Evolutionary conservation across 1,140 invertebrate genomes (phyloP).

Genomic region (Lineus longissimus): DNA sequence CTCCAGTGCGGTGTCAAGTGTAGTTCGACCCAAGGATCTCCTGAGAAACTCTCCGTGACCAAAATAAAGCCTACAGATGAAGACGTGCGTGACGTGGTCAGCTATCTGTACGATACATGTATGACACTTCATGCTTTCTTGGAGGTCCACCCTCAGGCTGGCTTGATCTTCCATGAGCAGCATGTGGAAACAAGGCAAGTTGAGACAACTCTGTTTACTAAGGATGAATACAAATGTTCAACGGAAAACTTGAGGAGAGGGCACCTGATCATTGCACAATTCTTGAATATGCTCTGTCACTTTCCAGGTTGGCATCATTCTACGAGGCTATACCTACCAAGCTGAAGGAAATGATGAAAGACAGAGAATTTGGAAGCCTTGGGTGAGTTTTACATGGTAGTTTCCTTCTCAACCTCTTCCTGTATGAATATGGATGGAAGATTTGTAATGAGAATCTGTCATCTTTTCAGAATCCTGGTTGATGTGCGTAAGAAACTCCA

Average conservation of each 20-base stretch:
- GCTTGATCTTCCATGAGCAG: constrained; percentile 54
- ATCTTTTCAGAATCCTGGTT: too few relatives aligned
- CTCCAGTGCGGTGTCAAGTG: constrained; percentile 57
- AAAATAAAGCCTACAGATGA: constrained; percentile 23
- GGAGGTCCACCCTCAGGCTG: constrained; percentile 60
- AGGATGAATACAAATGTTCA: too few relatives aligned
- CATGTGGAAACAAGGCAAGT: not conserved
- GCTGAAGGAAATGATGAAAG: constrained; percentile 29
- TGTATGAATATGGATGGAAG: too few relatives aligned
- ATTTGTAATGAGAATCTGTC: too few relatives aligned
- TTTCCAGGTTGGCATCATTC: constrained; percentile 36
- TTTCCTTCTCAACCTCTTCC: not conserved
- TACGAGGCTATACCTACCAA: constrained; percentile 49
- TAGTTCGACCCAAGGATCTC: constrained; percentile 14
- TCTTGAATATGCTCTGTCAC: too few relatives aligned
- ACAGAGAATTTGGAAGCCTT: too few relatives aligned
- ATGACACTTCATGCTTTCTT: constrained; percentile 66
- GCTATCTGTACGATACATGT: constrained; percentile 67
- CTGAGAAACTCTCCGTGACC: constrained; percentile 31
- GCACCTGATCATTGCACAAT: too few relatives aligned
- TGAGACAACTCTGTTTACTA: too few relatives aligned
- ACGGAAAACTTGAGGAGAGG: too few relatives aligned
- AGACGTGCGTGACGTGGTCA: constrained; percentile 65
- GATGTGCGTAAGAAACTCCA: too few relatives aligned
- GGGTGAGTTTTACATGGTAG: too few relatives aligned